These are phyloP conservation scores for Agrenia bidenticulata DNA, from an alignment of 2,888 invertebrate species.

Conservation along the genomic window DNA sequence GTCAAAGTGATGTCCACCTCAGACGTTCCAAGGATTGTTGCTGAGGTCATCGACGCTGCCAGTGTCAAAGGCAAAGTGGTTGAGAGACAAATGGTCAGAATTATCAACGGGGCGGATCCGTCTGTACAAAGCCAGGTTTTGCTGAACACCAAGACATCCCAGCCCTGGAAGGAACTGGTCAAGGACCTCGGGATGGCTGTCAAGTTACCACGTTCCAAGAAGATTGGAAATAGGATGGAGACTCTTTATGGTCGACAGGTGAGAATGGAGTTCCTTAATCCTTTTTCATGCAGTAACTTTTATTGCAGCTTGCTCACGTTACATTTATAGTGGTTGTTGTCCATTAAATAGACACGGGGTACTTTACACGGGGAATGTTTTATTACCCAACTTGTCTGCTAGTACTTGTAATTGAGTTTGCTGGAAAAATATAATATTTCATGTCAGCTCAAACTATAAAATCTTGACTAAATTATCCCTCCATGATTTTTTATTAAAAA, in stretches of 20 bases:
- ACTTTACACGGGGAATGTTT: too few species aligned
- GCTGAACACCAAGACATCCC: constrained; percentile 85
- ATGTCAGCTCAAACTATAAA: too few species aligned
- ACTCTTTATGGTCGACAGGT: constrained; percentile 91
- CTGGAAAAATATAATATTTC: too few species aligned
- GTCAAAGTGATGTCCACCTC: constrained; percentile 27
- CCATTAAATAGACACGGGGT: too few species aligned
- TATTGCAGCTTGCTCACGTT: too few species aligned
- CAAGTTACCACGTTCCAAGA: constrained; percentile 62
- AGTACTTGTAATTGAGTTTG: too few species aligned
- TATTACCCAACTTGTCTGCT: too few species aligned
- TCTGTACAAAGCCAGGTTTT: constrained; percentile 87
- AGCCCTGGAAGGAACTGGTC: constrained; percentile 91
- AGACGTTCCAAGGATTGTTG: constrained; percentile 38
- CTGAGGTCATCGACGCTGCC: constrained; percentile 38
- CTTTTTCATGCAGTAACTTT: not conserved
- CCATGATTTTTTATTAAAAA: too few species aligned
- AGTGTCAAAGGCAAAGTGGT: constrained; percentile 64
- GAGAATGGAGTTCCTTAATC: too few species aligned
- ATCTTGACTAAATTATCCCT: too few species aligned
- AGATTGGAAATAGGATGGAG: constrained; percentile 83
- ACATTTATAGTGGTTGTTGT: too few species aligned
- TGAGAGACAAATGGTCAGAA: constrained; percentile 78
- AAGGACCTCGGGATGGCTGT: constrained; percentile 85
- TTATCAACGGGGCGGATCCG: constrained; percentile 91